phyloP scores from a whole-genome alignment of 2,797 vertebrate species.

The Silurus lanzhouensis region DNA sequence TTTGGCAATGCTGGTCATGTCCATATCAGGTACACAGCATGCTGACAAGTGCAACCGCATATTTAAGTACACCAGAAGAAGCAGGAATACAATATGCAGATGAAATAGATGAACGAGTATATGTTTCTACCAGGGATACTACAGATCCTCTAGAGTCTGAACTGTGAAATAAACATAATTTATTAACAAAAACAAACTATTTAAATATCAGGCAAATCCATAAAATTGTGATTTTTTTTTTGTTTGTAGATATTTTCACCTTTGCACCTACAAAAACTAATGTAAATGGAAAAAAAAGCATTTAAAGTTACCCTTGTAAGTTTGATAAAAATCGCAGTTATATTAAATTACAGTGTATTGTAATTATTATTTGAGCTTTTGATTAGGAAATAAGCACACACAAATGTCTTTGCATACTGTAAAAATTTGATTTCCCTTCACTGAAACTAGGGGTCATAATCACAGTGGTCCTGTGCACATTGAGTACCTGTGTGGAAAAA shows the following conservation, averaged over 20 bases:
- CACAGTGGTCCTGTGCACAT: too few relatives aligned
- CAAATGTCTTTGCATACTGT: background rate
- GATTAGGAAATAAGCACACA: background rate
- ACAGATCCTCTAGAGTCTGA: background rate
- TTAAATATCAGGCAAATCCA: background rate
- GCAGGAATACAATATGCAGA: background rate
- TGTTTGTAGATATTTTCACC: background rate
- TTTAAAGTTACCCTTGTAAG: background rate
- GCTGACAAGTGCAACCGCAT: conserved; percentile 42
- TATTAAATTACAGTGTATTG: background rate
- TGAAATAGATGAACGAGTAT: background rate
- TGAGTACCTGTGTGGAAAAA: background rate
- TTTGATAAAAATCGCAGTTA: background rate
- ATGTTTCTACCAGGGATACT: background rate
- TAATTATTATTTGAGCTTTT: background rate
- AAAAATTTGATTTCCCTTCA: background rate
- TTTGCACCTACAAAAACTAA: background rate
- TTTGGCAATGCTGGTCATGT: conserved; percentile 14
- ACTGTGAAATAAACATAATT: too few relatives aligned
- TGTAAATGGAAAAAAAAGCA: background rate
- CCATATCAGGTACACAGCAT: conserved; percentile 70
- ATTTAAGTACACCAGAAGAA: background rate
- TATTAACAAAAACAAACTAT: background rate
- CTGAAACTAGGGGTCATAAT: background rate
- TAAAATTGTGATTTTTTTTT: background rate